Base-by-base conservation (phyloP, 2,113 vertebrate species). In the Stegostoma tigrinum region DNA sequence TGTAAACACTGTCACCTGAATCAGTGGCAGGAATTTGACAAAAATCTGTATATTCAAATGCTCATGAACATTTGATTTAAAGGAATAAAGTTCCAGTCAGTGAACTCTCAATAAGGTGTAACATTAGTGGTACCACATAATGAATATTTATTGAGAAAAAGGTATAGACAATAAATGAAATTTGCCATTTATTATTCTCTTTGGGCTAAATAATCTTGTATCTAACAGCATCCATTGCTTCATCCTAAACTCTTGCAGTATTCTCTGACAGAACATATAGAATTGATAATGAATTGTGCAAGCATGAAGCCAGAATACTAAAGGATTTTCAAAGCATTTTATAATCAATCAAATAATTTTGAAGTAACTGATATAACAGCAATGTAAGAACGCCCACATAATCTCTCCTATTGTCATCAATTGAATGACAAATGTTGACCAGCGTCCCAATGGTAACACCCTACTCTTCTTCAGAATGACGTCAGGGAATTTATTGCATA, bases 1-100 rank as follows among this genome's bases (percentile, higher is more conserved):
- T 72, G 93, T 70, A 94, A 94, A 72, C n/a, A 94, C 67, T 72
- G 61, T 21, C 24, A 72, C 52, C 67, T 95, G 66, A 95, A 61
- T 17, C 24, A 24, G 7, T 30, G 66, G 48, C 2, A 3, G 19
- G 42, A 94, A 42, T 45, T 94, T 45, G 67, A 48, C 30, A 52
- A 52, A 52, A 42, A 52, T 30, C 42, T 52, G 23, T 70, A 52
- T 48, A 93, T 66, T 91, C 64, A 30, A 38, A 70, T 45, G 66
- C 23, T 15, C 23, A 95, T 24, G 93, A 72, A 2, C 15, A 72
- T 95, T 45, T 75, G 70, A 95, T 48, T 23, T 68, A 24, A 68
- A 38, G 87, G 87, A 66, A 23, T 14, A 24, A 30, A 42, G 2
- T 94, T n/a, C 42, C 66, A 94, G 23, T 23, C 14, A 38, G 15